A percentile compares a stretch with the other conserved stretches of the same genome.
phyloP scores from a whole-genome alignment of 2,797 vertebrate species.

The Dipus sagitta region DNA sequence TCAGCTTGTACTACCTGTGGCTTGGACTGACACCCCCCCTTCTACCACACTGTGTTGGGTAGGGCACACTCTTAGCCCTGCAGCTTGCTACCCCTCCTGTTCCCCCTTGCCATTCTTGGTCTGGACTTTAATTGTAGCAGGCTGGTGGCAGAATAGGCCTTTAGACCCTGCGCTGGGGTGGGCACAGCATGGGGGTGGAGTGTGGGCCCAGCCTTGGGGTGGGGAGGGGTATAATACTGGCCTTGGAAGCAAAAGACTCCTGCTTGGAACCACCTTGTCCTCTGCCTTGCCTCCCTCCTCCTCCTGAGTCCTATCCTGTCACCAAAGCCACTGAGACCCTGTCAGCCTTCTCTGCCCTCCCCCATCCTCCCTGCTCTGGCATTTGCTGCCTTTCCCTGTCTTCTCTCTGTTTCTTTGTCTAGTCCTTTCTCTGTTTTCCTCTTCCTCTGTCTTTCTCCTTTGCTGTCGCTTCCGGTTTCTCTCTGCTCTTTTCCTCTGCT shows the following conservation, averaged over 20 bases:
- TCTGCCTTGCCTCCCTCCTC: constrained; percentile 48
- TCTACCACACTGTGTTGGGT: background rate
- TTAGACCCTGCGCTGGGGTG: constrained; percentile 58
- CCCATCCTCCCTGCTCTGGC: constrained; percentile 44
- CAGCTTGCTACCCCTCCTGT: background rate
- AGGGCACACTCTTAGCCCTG: constrained; percentile 49
- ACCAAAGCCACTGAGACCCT: constrained; percentile 78
- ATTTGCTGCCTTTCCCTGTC: constrained; percentile 60
- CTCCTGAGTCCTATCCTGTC: constrained; percentile 73
- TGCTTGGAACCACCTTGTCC: constrained; percentile 55
- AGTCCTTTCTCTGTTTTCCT: constrained; percentile 53
- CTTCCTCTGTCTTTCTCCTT: constrained; percentile 26
- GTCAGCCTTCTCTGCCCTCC: constrained; percentile 69
- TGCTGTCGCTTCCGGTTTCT: constrained; percentile 61
- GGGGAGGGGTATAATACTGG: constrained; percentile 39
- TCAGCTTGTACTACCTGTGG: constrained; percentile 10
- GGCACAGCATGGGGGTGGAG: background rate
- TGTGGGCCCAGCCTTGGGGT: constrained; percentile 7
- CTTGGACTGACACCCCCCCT: background rate
- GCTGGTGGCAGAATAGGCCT: constrained; percentile 67
- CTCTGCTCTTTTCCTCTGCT: constrained; percentile 55
- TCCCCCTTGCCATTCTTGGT: background rate
- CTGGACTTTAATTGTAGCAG: constrained; percentile 58
- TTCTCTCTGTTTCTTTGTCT: constrained; percentile 77
- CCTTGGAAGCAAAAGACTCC: constrained; percentile 64